A percentile compares a stretch with the other conserved stretches of the same genome.
Conservation (phyloP, 2,113 vertebrate genomes). For the Apodemus speciosus region DNA sequence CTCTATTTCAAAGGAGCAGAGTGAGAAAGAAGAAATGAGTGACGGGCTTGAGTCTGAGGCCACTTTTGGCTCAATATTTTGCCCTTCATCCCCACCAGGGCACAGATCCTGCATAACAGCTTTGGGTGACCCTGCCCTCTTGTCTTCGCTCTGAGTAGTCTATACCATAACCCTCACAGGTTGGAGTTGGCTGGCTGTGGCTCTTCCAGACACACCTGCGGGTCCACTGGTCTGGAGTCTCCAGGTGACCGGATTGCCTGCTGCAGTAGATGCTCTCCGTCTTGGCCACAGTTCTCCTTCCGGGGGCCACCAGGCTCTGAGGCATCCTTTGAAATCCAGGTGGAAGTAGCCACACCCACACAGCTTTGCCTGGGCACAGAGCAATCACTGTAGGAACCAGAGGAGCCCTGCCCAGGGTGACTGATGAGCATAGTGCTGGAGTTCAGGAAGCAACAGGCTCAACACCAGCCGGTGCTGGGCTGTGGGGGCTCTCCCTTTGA, state of each 20-base stretch:
- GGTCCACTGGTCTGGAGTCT: not conserved
- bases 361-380: not conserved
- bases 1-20: not conserved
- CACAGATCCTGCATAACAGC: not conserved
- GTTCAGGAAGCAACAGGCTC: not conserved
- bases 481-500: not conserved
- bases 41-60: not conserved
- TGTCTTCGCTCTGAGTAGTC: not conserved
- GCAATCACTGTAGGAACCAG: not conserved
- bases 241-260: not conserved
- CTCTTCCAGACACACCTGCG: not conserved
- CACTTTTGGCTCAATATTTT: not conserved
- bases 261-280: not conserved
- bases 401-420: not conserved
- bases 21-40: not conserved
- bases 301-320: not conserved
- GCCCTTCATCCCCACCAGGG: not conserved
- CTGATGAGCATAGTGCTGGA: not conserved
- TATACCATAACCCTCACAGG: not conserved
- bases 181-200: not conserved
- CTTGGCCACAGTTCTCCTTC: not conserved
- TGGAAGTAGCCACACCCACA: not conserved
- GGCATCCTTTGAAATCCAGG: constrained; percentile 9
- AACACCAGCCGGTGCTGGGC: not conserved
- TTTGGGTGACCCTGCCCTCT: not conserved